phyloP scores from a whole-genome alignment of 2,888 invertebrate genomes.

The Glyphotaelius pellucidus region DNA sequence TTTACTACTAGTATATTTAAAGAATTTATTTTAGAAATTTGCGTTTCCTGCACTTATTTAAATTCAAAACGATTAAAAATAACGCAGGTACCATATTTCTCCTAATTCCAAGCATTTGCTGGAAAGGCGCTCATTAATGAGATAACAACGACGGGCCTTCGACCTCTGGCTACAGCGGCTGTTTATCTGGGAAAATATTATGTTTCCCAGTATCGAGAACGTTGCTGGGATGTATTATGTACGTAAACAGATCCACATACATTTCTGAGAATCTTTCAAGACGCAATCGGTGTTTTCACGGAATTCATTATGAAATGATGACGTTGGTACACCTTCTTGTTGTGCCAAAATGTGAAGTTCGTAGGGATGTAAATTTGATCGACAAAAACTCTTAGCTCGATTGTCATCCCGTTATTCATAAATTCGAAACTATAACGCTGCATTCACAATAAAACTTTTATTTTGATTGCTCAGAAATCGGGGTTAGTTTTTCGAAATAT shows the following conservation, averaged over 20 bases:
- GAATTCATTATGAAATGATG: constrained; percentile 28
- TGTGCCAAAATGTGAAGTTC: constrained; percentile 38
- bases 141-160: constrained; percentile 7
- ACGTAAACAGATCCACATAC: not conserved
- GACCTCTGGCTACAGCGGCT: not conserved
- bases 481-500: not conserved
- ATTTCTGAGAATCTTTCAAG: constrained; percentile 48
- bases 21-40: not conserved
- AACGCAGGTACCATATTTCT: not conserved
- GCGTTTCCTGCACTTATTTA: not conserved
- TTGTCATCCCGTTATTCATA: constrained; percentile 32
- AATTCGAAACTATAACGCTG: not conserved
- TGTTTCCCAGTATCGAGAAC: constrained; percentile 49
- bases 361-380: not conserved
- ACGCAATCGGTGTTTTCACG: constrained; percentile 51
- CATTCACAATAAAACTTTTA: constrained; percentile 8
- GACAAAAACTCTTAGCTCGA: constrained; percentile 40
- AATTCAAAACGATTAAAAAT: not conserved
- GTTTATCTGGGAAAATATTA: constrained; percentile 17
- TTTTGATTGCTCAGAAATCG: not conserved
- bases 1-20: not conserved
- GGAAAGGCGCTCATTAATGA: not conserved
- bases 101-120: not conserved
- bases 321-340: constrained; percentile 38
- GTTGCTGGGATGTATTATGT: constrained; percentile 15